These are phyloP conservation scores for Dromococcyx pavoninus DNA, from an alignment of 2,797 vertebrate genomes.

Conservation along the genomic window DNA sequence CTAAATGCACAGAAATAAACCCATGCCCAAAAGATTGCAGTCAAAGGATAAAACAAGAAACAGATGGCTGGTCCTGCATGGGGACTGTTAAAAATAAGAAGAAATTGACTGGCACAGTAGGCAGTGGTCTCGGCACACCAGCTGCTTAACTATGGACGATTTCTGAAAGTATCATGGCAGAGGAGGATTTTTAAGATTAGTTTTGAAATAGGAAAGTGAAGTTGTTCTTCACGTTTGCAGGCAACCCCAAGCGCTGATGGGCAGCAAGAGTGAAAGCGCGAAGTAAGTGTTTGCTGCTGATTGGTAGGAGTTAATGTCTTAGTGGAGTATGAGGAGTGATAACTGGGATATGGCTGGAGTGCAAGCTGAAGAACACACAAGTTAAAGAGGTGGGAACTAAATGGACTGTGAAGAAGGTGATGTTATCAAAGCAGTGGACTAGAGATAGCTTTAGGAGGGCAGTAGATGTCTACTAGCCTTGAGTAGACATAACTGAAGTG, in stretches of 20 bases:
- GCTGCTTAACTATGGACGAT: constrained; percentile 33
- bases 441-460: background rate
- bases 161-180: constrained; percentile 11
- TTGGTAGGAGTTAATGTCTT: background rate
- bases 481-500: background rate
- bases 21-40: constrained; percentile 50
- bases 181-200: constrained; percentile 8
- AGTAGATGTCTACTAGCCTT: background rate
- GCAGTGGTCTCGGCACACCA: constrained; percentile 56
- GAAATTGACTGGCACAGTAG: constrained; percentile 61
- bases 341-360: background rate
- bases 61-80: constrained; percentile 59
- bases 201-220: background rate
- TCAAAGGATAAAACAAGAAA: constrained; percentile 54
- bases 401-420: background rate
- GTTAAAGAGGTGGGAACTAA: background rate
- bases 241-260: background rate
- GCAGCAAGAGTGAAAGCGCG: background rate
- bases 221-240: background rate
- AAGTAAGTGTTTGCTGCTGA: background rate
- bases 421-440: background rate
- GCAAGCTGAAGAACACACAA: background rate
- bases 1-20: constrained; percentile 53
- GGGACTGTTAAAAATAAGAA: constrained; percentile 61
- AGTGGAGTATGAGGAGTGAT: background rate